A percentile compares a stretch with the other conserved stretches of the same genome.
phyloP scores from a whole-genome alignment of 2,888 invertebrate species.

The Eumerus sabulonum region DNA sequence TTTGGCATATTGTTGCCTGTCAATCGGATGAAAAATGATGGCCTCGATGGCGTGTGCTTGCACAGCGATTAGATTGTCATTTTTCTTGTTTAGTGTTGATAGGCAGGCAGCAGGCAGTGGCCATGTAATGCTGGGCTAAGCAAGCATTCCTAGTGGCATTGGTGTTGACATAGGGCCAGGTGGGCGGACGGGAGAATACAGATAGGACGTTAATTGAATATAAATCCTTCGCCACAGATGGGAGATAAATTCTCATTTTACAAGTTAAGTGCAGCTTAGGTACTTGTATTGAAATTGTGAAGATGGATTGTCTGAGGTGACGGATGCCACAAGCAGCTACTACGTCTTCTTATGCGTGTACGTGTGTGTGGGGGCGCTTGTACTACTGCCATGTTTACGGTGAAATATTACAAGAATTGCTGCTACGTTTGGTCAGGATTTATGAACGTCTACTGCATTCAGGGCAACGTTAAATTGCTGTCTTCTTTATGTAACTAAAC shows the following conservation, averaged over 20 bases:
- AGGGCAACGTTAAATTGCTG: too few species aligned
- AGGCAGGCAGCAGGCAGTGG: constrained; percentile 39
- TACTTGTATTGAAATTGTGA: constrained; percentile 58
- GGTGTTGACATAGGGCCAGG: constrained; percentile 13
- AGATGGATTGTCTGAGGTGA: constrained; percentile 45
- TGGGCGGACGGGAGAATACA: constrained; percentile 22
- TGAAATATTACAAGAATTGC: constrained; percentile 32
- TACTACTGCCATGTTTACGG: constrained; percentile 13
- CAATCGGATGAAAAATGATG: constrained; percentile 72
- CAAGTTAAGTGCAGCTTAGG: constrained; percentile 65
- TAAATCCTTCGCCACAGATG: constrained; percentile 67
- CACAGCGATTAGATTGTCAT: constrained; percentile 70
- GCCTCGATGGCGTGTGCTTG: constrained; percentile 53
- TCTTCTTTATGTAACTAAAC: too few species aligned
- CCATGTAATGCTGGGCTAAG: constrained; percentile 27
- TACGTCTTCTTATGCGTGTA: constrained; percentile 26
- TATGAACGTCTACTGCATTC: neutral
- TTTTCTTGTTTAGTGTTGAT: constrained; percentile 70
- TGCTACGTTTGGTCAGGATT: constrained; percentile 24
- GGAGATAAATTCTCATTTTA: constrained; percentile 68
- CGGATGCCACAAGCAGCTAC: constrained; percentile 7
- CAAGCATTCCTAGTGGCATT: too few species aligned
- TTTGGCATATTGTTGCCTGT: constrained; percentile 72
- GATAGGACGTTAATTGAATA: constrained; percentile 59
- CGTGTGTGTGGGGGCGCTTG: constrained; percentile 17